These are phyloP conservation scores for Zaprionus nigranus DNA, from an alignment of 1,140 invertebrate species.

Conservation along the genomic window DNA sequence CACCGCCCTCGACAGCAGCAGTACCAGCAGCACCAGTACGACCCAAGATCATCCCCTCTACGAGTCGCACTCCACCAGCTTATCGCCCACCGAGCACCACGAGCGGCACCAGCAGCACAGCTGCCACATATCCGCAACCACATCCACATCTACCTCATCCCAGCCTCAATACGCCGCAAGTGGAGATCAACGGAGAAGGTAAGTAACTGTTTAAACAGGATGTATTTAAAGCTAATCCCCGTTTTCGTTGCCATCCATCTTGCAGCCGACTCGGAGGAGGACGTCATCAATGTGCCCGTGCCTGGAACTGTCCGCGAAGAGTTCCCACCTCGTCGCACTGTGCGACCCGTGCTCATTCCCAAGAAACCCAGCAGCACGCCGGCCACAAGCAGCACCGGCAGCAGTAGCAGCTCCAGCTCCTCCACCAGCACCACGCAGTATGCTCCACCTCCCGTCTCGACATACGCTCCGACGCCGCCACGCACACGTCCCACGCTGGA, in stretches of 20 bases:
- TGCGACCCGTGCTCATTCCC: conserved; percentile 75
- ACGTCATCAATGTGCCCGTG: conserved; percentile 72
- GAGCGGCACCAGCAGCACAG: conserved; percentile 48
- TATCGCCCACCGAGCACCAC: conserved; percentile 63
- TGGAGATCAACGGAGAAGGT: conserved; percentile 82
- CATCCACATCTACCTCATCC: conserved; percentile 37
- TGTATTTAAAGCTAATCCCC: background rate
- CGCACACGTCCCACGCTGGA: conserved; percentile 57
- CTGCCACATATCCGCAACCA: conserved; percentile 43
- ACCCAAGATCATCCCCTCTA: conserved; percentile 60
- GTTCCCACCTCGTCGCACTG: conserved; percentile 75
- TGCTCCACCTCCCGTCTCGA: conserved; percentile 42
- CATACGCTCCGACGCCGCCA: conserved; percentile 54
- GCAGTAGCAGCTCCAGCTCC: conserved; percentile 25
- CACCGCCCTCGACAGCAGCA: conserved; percentile 18
- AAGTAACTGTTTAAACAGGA: conserved; percentile 24
- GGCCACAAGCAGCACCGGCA: conserved; percentile 47
- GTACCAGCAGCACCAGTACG: conserved; percentile 47
- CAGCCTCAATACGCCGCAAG: conserved; percentile 62
- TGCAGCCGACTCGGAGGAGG: conserved; percentile 75
- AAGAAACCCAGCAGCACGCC: conserved; percentile 76
- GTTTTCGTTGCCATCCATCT: background rate
- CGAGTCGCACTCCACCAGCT: conserved; percentile 54
- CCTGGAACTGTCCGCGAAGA: conserved; percentile 83
- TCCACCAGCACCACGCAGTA: conserved; percentile 45